A percentile compares a stretch with the other conserved stretches of the same genome.
Evolutionary conservation across 2,113 vertebrate species (phyloP).

Genomic region (Catharus fuscescens): DNA sequence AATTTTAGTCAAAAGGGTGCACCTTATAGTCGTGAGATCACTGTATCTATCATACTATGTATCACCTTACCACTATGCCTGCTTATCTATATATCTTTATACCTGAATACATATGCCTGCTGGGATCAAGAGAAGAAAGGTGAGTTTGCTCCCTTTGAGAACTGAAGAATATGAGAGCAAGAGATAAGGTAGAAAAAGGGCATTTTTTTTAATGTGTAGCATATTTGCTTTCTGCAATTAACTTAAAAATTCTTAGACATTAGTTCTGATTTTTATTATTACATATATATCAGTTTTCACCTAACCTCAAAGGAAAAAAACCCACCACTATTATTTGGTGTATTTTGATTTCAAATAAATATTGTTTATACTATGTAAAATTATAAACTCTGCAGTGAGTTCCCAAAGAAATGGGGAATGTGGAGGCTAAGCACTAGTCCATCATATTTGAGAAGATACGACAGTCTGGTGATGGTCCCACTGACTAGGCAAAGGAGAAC

Average conservation of each 20-base stretch:
- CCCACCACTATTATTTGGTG: fast-evolving
- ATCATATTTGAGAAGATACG: background rate
- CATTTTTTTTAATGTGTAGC: background rate
- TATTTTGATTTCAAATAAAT: background rate
- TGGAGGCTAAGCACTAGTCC: background rate
- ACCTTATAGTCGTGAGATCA: no score
- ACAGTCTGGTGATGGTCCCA: background rate
- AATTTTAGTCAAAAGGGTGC: no score
- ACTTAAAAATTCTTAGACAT: background rate
- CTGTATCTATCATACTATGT: background rate
- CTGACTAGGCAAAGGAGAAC: background rate
- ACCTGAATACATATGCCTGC: fast-evolving
- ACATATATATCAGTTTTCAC: background rate
- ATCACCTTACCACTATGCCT: background rate
- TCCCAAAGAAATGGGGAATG: background rate
- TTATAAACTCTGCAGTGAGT: background rate
- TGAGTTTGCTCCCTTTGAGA: background rate
- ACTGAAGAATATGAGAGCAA: background rate
- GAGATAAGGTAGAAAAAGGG: background rate
- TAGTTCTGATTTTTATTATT: background rate
- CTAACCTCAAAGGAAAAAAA: background rate
- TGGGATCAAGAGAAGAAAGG: background rate
- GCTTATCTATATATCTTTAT: background rate
- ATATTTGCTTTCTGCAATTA: background rate
- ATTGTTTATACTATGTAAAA: background rate